Evolutionary conservation across 2,113 vertebrate genomes (phyloP).

Genomic region (Coturnix japonica): DNA sequence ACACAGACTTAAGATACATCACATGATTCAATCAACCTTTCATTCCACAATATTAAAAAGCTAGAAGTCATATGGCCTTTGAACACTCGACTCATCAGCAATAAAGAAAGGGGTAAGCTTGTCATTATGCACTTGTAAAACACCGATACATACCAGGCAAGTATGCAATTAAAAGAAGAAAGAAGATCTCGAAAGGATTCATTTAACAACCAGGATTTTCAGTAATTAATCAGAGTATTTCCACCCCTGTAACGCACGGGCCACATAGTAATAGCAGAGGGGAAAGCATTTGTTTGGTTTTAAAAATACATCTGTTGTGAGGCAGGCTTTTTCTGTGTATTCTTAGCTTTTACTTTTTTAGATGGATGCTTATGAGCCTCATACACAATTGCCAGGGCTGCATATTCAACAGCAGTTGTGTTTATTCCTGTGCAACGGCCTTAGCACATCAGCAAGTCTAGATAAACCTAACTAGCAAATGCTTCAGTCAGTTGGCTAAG

Average conservation of each 20-base stretch:
- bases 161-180: neutral
- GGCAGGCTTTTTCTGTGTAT: neutral
- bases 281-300: neutral
- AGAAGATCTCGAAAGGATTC: neutral
- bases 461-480: neutral
- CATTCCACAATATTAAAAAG: conserved; percentile 55
- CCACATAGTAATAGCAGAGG: neutral
- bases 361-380: neutral
- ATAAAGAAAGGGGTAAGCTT: neutral
- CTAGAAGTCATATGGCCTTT: conserved; percentile 44
- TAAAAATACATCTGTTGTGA: neutral
- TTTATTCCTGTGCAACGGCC: neutral
- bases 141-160: neutral
- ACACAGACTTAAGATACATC: conserved; percentile 58
- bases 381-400: neutral
- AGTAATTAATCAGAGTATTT: conserved; percentile 25
- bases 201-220: neutral
- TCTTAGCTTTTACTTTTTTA: neutral
- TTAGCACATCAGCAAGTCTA: neutral
- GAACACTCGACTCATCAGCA: conserved; percentile 19
- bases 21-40: conserved; percentile 56
- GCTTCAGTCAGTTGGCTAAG: neutral
- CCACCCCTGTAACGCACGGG: neutral
- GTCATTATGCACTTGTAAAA: neutral
- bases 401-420: neutral